Percentiles rank a stretch among this genome's conserved stretches.
Evolutionary conservation across 1,140 invertebrate genomes (phyloP).

Genomic region (Scaptomyza montana): DNA sequence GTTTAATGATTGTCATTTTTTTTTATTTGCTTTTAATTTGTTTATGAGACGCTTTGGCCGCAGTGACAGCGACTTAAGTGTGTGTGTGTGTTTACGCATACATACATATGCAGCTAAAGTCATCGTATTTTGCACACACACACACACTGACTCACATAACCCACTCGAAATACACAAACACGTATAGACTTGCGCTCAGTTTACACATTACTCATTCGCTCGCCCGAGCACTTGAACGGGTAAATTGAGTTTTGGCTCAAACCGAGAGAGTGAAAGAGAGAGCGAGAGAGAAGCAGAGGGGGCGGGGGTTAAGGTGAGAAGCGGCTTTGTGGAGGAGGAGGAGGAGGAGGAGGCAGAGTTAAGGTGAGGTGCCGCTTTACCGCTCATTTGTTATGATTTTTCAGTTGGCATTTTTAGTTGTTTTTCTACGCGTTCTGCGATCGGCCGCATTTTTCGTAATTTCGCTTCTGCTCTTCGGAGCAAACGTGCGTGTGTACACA

Average conservation of each 20-base stretch:
- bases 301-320: not conserved
- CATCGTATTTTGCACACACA: slow-evolving; percentile 23
- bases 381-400: slow-evolving; percentile 81
- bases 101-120: too few relatives aligned
- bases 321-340: not conserved
- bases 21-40: slow-evolving; percentile 7
- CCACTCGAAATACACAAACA: slow-evolving; percentile 7
- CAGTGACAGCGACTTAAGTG: not conserved
- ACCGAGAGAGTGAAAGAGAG: not conserved
- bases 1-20: too few relatives aligned
- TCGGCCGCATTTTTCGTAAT: slow-evolving; percentile 64
- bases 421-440: slow-evolving; percentile 80
- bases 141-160: slow-evolving; percentile 6
- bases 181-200: slow-evolving; percentile 6
- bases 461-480: slow-evolving; percentile 25
- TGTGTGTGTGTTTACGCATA: slow-evolving; percentile 5
- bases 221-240: slow-evolving; percentile 29
- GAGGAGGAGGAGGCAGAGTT: not conserved
- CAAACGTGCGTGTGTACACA: slow-evolving; percentile 5
- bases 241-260: slow-evolving; percentile 15
- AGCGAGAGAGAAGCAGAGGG: not conserved
- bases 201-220: slow-evolving; percentile 39
- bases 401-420: slow-evolving; percentile 77
- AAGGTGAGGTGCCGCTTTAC: slow-evolving; percentile 27
- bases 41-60: slow-evolving; percentile 29